Base-by-base conservation (phyloP, 1,140 invertebrate genomes). In the Dendroctonus valens region DNA sequence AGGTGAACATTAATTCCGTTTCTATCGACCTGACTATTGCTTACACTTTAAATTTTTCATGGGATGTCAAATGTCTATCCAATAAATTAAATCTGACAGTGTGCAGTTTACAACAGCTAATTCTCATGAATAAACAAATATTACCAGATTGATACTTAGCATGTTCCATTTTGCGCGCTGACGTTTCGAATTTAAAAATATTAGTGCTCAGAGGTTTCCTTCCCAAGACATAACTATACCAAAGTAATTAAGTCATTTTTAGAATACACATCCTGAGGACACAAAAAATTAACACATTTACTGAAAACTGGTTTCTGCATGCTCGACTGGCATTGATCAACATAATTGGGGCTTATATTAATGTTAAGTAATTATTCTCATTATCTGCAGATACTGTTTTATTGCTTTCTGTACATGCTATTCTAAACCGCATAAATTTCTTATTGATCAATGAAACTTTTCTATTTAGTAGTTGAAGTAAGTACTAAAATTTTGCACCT, bases 281-380 rank as follows among this genome's bases (percentile, higher is more conserved):
- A 50, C 48, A 50, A 50, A 50, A 50, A 50, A 50, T 50, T 50
- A 50, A 50, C 48, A 50, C 48, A 12, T 8, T 50, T 50, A 15
- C 48, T 11, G 6, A 50, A 50, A 50, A 50, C 48, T 50, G 48
- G 48, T 50, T 50, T 11, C 48, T 50, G 48, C 26, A 50, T 50
- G 48, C 48, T 12, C 26, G 48, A 50, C 48, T 50, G 48, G 48
- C 12, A 14, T 50, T 15, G 48, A 50, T 50, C 48, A 50, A 50
- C 48, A 50, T 50, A 50, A 50, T 50, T 50, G 12, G 7, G 48
- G 12, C 48, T 50, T 50, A 50, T 50, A 50, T 50, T 50, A 50
- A 50, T 8, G 8, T 50, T 14, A 50, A 50, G 26, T 50, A 50
- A 50, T 50, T 50, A 50, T 50, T 50, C 12, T 14, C 48, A 50